Base-by-base conservation (phyloP, 2,113 vertebrate genomes). In the Gopherus evgoodei region DNA sequence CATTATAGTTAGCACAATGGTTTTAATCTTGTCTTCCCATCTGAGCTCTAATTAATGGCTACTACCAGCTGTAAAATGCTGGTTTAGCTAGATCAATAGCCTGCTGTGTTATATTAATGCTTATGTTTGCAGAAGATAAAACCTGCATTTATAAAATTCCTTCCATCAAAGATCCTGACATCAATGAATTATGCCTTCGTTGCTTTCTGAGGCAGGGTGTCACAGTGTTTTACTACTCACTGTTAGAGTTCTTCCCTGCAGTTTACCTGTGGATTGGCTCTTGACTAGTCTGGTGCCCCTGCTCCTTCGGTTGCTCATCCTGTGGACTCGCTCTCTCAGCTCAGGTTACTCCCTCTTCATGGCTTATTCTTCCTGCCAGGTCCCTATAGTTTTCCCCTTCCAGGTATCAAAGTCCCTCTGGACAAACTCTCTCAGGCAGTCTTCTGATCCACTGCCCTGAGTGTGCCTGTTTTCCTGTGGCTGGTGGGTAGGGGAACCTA, bases 11-110 rank as follows among this genome's bases (percentile, higher is more conserved):
- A 24, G 27, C n/a, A 49, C 10, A 10, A 6, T 82, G 35, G 84
- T 57, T 89, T 96, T 87, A 84, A 90, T 85, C 85, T 91, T 94
- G 93, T 78, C 94, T 86, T 83, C 83, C 52, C 87, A 54, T 91
- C 88, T 6, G 72, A 81, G 82, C 53, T 25, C 72, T 88, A 92
- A 49, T 44, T 95, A 93, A 92, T 83, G 56, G 49, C 35, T 94
- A 52, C 75, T 94, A 79, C 90, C 84, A 91, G 84, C 53, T n/a
- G n/a, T 62, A 79, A 59, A 65, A 22, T 4, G 0, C 11, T 13
- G 59, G 38, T 75, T 89, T 79, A 91, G 80, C 86, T 53, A 83
- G 80, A 91, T 90, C 80, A 54, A 12, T 87, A 65, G 44, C 75
- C 76, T 91, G 54, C 75, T 79, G 79, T 62, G 59, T 93, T 94